Evolutionary conservation across 2,888 invertebrate genomes (phyloP), one percentile per base, ranked within the genome.

Genomic region (Smittia sp.): DNA sequence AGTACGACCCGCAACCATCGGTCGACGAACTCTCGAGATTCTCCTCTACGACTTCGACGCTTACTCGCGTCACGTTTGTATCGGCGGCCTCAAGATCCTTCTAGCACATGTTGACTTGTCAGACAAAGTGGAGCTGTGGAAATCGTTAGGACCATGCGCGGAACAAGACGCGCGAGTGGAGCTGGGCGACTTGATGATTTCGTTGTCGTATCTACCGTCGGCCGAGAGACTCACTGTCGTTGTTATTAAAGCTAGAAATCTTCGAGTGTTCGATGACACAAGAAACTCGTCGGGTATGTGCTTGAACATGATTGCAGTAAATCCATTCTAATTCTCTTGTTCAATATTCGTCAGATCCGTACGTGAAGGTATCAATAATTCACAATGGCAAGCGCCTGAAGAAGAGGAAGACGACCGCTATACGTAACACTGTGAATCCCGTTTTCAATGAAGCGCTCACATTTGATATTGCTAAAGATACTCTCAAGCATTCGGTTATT

Each of bases 381-480:
- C 92, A 92, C 79, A 91, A 93, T 81, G 92, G 92, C 1, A 93
- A 94, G 80, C 86, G 95, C 75, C 91, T 96, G 78, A 95, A 95
- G 83, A 96, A 96, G 84, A 92, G 94, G 82, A 96, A 96, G 82
- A 96, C 97, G 0, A 90, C 92, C 0, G 94, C 96, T 0, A 92
- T 93, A 81, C 90, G 92, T 79, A 92, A 91, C 77, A 94, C 93
- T 0, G 84, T 96, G 0, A 90, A 88, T 79, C 96, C 96, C 0
- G 90, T 96, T 0, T 97, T 94, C 84, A 96, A 97, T 80, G 97
- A 97, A 80, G 94, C 95, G 0, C 84, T 97, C 76, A 93, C 95
- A 9, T 97, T 96, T 80, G 96, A 97, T 79, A 89, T 97, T 13
- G 92, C 94, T 79, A 85, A 84, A 75, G 87, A 88, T 58, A 81